Percentiles rank a stretch among this genome's conserved stretches.
These are phyloP conservation scores for Lapara coniferarum DNA, from an alignment of 2,888 invertebrate species.

Conservation along the genomic window DNA sequence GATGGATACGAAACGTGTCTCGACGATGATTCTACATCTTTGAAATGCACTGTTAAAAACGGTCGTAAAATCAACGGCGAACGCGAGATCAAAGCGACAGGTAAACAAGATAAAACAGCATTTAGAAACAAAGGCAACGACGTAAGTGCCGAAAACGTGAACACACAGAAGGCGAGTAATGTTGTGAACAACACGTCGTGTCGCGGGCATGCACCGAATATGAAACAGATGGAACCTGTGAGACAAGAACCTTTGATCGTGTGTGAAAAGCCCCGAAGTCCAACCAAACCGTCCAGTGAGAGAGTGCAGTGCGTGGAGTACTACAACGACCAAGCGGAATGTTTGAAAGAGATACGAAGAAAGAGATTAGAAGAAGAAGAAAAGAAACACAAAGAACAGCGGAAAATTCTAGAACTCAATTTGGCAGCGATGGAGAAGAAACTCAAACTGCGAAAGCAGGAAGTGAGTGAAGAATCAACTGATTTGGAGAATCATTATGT, in stretches of 20 bases:
- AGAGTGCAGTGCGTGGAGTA: slow-evolving; percentile 80
- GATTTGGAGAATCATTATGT: slow-evolving; percentile 68
- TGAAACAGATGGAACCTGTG: slow-evolving; percentile 78
- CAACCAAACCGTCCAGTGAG: slow-evolving; percentile 70
- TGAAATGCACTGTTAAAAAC: slow-evolving; percentile 64
- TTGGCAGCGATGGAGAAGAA: slow-evolving; percentile 67
- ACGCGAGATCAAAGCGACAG: slow-evolving; percentile 69
- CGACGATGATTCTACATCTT: slow-evolving; percentile 81
- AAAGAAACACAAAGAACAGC: slow-evolving; percentile 66
- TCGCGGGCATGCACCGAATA: slow-evolving; percentile 74
- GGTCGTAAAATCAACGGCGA: slow-evolving; percentile 71
- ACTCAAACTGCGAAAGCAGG: slow-evolving; percentile 54
- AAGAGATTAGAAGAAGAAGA: slow-evolving; percentile 69
- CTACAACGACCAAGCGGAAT: slow-evolving; percentile 86
- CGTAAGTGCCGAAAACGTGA: slow-evolving; percentile 60
- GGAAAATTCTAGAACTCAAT: slow-evolving; percentile 65
- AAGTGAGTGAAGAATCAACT: slow-evolving; percentile 75
- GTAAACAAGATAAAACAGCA: slow-evolving; percentile 73
- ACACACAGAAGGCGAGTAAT: slow-evolving; percentile 55
- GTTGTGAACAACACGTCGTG: slow-evolving; percentile 61
- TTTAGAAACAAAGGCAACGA: slow-evolving; percentile 69
- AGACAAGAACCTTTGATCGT: slow-evolving; percentile 76
- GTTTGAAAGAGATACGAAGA: slow-evolving; percentile 79
- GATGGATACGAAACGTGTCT: slow-evolving; percentile 86
- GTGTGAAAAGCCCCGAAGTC: slow-evolving; percentile 68